Base-by-base conservation (phyloP, 2,797 vertebrate species). In the Ara ararauna region DNA sequence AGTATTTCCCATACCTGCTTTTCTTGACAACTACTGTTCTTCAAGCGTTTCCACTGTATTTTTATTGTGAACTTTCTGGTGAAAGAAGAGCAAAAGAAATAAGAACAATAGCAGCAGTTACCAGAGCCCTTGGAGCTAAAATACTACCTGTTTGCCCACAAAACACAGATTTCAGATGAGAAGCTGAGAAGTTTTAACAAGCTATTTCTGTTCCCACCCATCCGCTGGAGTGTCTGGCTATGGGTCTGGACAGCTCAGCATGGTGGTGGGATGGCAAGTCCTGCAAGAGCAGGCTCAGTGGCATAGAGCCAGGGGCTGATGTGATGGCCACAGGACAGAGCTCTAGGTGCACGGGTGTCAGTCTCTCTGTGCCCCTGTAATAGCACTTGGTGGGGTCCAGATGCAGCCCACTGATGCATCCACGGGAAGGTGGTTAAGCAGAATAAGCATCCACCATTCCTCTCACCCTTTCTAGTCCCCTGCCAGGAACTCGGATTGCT, bases 311-410 rank as follows among this genome's bases (percentile, higher is more conserved):
- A 2, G 34, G 4, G 29, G 62, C 36, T 34, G 38, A 44, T 29
- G 13, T 12, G 58, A 27, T 34, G 17, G 61, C 27, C 5, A 11
- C 15, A 7, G 13, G 30, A 23, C 15, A 22, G 30, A 78, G 21
- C 72, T 65, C 62, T 24, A 44, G 53, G 34, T 42, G 29, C 50
- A 15, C 10, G 29, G 8, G 22, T 16, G 24, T 30, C 30, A 30
- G 38, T 27, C 23, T 17, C 21, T 34, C 22, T 13, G 20, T 4
- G 9, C 24, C 75, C 75, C 71, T n/a, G 3, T 9, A 23, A 51
- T 0, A 0, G 36, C 34, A 40, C 7, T 20, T 36, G 27, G 1
- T 18, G 10, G 24, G 23, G 4, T n/a, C 34, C 0, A 0, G 45
- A 13, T 36, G 29, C 44, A 76, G 48, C 65, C 48, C 30, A 15